Base-by-base conservation (phyloP, 2,888 invertebrate genomes). In the Ochlodes sylvanus region DNA sequence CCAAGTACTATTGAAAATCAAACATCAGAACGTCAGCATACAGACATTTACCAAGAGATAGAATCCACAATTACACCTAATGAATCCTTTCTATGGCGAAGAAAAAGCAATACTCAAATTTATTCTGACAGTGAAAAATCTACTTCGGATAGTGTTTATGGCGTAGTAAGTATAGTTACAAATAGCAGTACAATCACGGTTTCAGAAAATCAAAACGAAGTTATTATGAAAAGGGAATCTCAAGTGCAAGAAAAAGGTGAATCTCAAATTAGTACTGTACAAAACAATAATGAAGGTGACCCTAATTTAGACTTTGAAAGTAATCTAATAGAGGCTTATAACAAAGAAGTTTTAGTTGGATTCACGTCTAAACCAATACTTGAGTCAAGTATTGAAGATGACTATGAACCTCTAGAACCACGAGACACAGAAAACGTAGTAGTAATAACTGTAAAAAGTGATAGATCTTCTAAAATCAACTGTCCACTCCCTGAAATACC, bases 61-160 rank as follows among this genome's bases (percentile, higher is more conserved):
- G 86, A 79, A 74, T 77, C 88, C 19, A 83, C 80, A 14, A 90
- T 95, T 66, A 90, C 94, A 75, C 95, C 96, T 1, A 96, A 96
- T 77, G 94, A 93, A 72, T 96, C 96, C 5, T 96, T 96, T 83
- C 85, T 96, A 44, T 96, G 95, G 94, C 93, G 95, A 68, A 83
- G 92, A 70, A 94, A 92, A 83, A 90, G 89, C 73, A 84, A 76
- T 70, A 84, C 85, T 55, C 90, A 88, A 77, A 85, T 88, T 72
- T 91, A 90, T 76, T 86, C 87, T 1, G 93, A 93, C 58, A 79
- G 82, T 52, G 92, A 91, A 62, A 90, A 84, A 73, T 81, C 85
- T 12, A 15, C 75, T 60, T 83, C 86, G 15, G 92, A 91, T 58
- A 87, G 85, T 68, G 79, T 87, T 14, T 91, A 91, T 66, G 87